Percentiles rank a stretch among this genome's conserved stretches.
Conservation (phyloP, 2,888 invertebrate species). For the Drosophila vallismaia region DNA sequence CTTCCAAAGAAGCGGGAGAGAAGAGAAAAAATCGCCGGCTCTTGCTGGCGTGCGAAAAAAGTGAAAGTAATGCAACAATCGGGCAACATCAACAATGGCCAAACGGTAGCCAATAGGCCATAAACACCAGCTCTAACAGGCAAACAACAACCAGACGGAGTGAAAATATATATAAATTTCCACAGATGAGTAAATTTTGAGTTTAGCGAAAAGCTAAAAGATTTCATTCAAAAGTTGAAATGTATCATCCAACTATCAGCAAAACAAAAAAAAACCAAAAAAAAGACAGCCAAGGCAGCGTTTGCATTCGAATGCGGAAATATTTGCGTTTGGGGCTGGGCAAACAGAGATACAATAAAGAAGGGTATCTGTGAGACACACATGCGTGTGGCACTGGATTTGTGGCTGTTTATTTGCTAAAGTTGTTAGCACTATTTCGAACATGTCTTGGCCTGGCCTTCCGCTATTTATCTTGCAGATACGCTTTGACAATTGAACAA, state of each 20-base stretch:
- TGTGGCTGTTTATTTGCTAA: conserved; percentile 38
- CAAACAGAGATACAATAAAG: conserved; percentile 15
- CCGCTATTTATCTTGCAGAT: conserved; percentile 44
- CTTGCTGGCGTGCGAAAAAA: conserved; percentile 65
- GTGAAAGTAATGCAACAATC: conserved; percentile 71
- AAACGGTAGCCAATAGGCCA: conserved; percentile 73
- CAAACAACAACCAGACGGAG: conserved; percentile 36
- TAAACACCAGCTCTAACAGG: conserved; percentile 40
- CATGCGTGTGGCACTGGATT: conserved; percentile 30
- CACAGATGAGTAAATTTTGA: conserved; percentile 78
- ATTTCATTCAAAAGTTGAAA: conserved; percentile 26
- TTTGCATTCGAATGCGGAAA: conserved; percentile 58
- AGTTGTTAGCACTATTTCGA: conserved; percentile 36
- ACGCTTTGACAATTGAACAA: conserved; percentile 37
- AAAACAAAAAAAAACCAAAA: conserved; percentile 5
- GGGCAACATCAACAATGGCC: conserved; percentile 44
- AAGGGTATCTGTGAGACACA: conserved; percentile 6
- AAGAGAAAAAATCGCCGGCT: conserved; percentile 76
- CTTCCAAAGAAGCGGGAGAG: conserved; percentile 55
- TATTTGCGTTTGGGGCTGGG: conserved; percentile 37
- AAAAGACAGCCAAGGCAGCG: conserved; percentile 15
- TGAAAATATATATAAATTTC: conserved; percentile 56
- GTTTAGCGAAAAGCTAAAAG: conserved; percentile 44
- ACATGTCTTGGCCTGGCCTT: conserved; percentile 39
- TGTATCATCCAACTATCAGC: conserved; percentile 35